A percentile compares a stretch with the other conserved stretches of the same genome.
Evolutionary conservation across 1,140 invertebrate species (phyloP).

Genomic region (Hylyphantes graminicola): DNA sequence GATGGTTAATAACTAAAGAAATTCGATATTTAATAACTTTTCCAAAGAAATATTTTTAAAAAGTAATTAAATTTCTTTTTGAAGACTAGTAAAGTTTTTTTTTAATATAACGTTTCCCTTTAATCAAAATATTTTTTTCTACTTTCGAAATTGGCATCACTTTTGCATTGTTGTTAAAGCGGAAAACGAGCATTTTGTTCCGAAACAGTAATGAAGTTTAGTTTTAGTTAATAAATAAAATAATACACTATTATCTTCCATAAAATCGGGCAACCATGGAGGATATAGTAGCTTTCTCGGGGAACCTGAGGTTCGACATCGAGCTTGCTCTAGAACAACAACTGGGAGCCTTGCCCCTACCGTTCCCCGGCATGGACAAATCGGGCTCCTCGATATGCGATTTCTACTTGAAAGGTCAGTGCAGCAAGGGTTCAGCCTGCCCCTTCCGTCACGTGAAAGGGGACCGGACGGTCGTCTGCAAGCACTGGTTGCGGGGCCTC

Average conservation of each 20-base stretch:
- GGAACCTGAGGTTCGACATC: constrained; percentile 94
- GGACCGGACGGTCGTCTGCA: constrained; percentile 98
- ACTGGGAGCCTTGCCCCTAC: constrained; percentile 90
- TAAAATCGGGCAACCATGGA: constrained; percentile 77
- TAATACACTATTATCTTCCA: not conserved
- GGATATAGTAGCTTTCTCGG: constrained; percentile 88
- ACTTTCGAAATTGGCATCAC: not conserved
- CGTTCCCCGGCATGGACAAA: constrained; percentile 99
- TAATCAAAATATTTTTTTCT: too few species aligned
- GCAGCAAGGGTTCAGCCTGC: constrained; percentile 89
- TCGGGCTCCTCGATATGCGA: constrained; percentile 96
- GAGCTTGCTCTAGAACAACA: constrained; percentile 95
- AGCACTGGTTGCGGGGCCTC: constrained; percentile 98
- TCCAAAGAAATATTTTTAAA: too few species aligned
- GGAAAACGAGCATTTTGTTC: not conserved
- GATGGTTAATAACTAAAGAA: too few species aligned
- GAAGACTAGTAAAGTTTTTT: too few species aligned
- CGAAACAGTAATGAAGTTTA: not conserved
- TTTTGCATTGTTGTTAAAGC: not conserved
- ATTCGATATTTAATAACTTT: too few species aligned
- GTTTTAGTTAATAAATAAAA: not conserved
- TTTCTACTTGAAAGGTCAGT: constrained; percentile 84
- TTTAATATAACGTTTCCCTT: too few species aligned
- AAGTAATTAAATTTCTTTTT: too few species aligned
- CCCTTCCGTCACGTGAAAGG: constrained; percentile 97